These are phyloP conservation scores for human (Homo sapiens) DNA, from an alignment of 2,113 vertebrate genomes.

Conservation along the genomic window DNA sequence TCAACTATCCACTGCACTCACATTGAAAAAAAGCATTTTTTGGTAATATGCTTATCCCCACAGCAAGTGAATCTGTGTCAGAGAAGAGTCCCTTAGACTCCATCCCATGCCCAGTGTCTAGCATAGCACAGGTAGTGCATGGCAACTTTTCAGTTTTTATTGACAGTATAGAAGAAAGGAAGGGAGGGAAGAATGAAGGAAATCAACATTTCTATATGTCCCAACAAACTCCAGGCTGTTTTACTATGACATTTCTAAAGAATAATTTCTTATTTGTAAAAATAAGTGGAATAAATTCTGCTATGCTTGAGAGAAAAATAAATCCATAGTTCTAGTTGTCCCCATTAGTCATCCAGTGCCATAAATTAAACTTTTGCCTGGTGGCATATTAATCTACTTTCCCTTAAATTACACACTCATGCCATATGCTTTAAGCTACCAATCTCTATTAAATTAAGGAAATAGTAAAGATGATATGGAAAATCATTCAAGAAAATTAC, in stretches of 20 bases:
- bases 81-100: neutral
- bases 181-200: neutral
- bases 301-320: constrained; percentile 52
- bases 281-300: constrained; percentile 52
- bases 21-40: neutral
- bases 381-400: constrained; percentile 53
- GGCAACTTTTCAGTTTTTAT: neutral
- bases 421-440: neutral
- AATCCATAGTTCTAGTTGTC: constrained; percentile 48
- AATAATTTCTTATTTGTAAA: constrained; percentile 53
- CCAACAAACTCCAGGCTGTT: constrained; percentile 10
- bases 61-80: neutral
- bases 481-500: neutral
- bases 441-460: neutral
- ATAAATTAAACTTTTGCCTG: constrained; percentile 57
- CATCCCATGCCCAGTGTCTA: neutral
- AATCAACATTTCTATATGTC: neutral
- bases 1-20: neutral
- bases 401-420: constrained; percentile 33
- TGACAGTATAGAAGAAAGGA: neutral
- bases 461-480: neutral
- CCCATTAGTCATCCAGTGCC: neutral
- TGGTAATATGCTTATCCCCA: neutral
- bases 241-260: neutral
- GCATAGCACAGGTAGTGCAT: neutral